These are phyloP conservation scores for Kryptolebias marmoratus DNA, from an alignment of 2,113 vertebrate species.

Conservation along the genomic window DNA sequence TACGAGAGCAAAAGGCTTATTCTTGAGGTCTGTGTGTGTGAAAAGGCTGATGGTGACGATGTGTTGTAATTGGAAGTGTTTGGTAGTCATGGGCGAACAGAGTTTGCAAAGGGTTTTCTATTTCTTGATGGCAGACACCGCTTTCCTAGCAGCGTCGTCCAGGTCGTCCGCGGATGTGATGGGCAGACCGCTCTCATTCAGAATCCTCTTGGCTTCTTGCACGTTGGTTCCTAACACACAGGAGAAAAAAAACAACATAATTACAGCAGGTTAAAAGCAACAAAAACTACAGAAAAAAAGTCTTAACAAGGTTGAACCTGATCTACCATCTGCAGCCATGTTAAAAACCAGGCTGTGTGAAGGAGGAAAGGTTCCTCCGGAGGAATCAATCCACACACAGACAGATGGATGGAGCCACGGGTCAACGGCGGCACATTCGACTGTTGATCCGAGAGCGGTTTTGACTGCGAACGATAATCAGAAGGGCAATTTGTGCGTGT, in stretches of 20 bases:
- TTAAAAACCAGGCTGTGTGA: constrained; percentile 54
- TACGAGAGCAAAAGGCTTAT: background rate
- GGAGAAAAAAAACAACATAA: background rate
- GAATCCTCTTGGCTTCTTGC: constrained; percentile 90
- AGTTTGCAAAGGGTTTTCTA: constrained; percentile 51
- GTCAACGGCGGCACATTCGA: constrained; percentile 47
- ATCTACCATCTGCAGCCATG: constrained; percentile 39
- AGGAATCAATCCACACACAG: constrained; percentile 44
- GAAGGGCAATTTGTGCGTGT: constrained; percentile 39
- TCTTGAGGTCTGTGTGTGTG: constrained; percentile 16
- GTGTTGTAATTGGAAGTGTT: background rate
- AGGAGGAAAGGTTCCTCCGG: constrained; percentile 48
- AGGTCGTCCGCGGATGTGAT: constrained; percentile 89
- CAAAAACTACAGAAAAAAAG: background rate
- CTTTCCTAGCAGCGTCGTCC: constrained; percentile 95
- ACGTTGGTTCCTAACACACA: constrained; percentile 90
- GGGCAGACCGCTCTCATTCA: constrained; percentile 90
- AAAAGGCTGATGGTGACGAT: constrained; percentile 26
- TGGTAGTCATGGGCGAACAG: background rate
- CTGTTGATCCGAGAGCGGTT: constrained; percentile 50
- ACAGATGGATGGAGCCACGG: constrained; percentile 65
- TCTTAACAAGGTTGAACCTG: constrained; percentile 28
- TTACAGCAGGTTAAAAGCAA: constrained; percentile 1
- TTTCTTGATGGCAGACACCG: constrained; percentile 90
- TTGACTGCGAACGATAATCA: constrained; percentile 41